Base-by-base conservation (phyloP, 2,113 vertebrate genomes). In the Thermophis baileyi region DNA sequence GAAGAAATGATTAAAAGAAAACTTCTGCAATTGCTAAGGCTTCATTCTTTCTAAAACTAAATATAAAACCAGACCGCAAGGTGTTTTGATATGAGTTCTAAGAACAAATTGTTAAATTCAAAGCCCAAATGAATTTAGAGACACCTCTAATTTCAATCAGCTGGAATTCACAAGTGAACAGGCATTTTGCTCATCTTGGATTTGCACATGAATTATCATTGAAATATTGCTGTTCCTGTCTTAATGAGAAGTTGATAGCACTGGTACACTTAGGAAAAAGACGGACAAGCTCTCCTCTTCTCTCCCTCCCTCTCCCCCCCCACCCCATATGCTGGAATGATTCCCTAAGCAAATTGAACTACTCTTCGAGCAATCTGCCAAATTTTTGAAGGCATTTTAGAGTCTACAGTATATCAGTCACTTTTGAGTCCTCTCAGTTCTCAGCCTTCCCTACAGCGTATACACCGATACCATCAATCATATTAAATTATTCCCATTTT, bases 1-100 rank as follows among this genome's bases (percentile, higher is more conserved):
- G 60, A 55, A 87, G 44, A 91, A 94, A 74, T 51, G 46, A 91
- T 94, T 89, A 94, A 89, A 94, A 54, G n/a, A 89, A 69, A 93
- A 90, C 81, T 57, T 91, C n/a, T 91, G 40, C 30, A 24, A n/a
- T 50, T 69, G 27, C 91, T 87, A 89, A 22, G 40, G 27, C 51
- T 91, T 93, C 24, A 14, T 47, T 86, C 40, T n/a, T 90, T 74
- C 81, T 54, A 55, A 35, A 92, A 91, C 22, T 86, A 89, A 85
- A 86, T 69, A 24, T 86, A 89, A 54, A 86, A 63, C 53, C 40
- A 87, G 46, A 18, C 88, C 25, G 20, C 53, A 90, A 63, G 54
- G 51, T 90, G 25, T 46, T 60, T 63, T 2, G 4, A 40, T 89
- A 53, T 30, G 12, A 50, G 30, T 50, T 89, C 85, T 3, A 30